These are phyloP conservation scores for Polylopha cassiicola DNA, from an alignment of 2,888 invertebrate genomes.

Conservation along the genomic window DNA sequence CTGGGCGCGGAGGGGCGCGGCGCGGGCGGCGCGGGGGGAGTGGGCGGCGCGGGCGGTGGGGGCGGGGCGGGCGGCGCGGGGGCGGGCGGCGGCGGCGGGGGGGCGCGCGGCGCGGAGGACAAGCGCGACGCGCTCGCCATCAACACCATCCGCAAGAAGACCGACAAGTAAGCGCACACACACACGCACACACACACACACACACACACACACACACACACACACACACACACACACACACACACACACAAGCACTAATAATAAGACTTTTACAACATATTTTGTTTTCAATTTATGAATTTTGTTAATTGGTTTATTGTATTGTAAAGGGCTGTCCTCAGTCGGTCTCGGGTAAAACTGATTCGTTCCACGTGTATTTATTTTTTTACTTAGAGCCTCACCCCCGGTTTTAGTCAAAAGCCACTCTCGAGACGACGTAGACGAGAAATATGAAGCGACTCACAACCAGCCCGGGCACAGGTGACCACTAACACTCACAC, in stretches of 20 bases:
- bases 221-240: too few relatives aligned
- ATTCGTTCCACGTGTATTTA: too few relatives aligned
- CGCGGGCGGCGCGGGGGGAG: constrained; percentile 51
- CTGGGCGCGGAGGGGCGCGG: constrained; percentile 60
- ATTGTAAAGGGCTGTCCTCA: constrained; percentile 34
- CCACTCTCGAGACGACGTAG: constrained; percentile 69
- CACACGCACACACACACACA: too few relatives aligned
- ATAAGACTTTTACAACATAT: too few relatives aligned
- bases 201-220: too few relatives aligned
- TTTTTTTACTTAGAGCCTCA: constrained; percentile 36
- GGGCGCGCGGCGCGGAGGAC: constrained; percentile 51
- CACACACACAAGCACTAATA: too few relatives aligned
- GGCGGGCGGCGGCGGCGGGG: constrained; percentile 57
- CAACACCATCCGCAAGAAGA: constrained; percentile 60
- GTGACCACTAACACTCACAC: too few relatives aligned
- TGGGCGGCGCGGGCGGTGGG: constrained; percentile 54
- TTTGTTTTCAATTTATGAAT: constrained; percentile 1
- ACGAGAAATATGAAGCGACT: constrained; percentile 44
- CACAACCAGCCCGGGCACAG: constrained; percentile 51
- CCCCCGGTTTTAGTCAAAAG: constrained; percentile 53
- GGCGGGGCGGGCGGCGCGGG: constrained; percentile 64
- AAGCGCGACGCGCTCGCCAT: constrained; percentile 55
- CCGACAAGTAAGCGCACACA: constrained; percentile 55
- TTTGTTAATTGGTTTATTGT: constrained; percentile 24
- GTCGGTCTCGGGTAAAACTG: too few relatives aligned